Conservation (phyloP, 2,797 vertebrate species). For the Leptatherina wallacei region DNA sequence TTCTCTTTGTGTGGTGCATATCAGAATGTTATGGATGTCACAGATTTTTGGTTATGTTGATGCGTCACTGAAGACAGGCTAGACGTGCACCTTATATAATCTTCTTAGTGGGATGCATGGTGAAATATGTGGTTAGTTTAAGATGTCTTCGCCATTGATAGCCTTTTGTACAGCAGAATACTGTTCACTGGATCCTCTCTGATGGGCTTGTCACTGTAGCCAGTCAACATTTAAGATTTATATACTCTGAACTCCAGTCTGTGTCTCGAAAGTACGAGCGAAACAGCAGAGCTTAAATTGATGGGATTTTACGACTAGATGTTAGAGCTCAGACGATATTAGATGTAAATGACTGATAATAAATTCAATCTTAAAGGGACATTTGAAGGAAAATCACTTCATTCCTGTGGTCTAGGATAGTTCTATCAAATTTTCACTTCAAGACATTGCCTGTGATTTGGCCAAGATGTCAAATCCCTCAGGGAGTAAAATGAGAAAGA, state of each 20-base stretch:
- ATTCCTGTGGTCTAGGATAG: conserved; percentile 57
- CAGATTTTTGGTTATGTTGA: conserved; percentile 19
- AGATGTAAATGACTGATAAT: conserved; percentile 80
- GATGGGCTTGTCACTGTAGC: conserved; percentile 75
- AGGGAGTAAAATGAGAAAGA: conserved; percentile 60
- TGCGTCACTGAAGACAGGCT: conserved; percentile 15
- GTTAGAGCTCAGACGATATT: conserved; percentile 71
- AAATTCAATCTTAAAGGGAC: conserved; percentile 78
- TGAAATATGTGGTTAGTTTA: conserved; percentile 59
- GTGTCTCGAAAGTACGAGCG: conserved; percentile 59
- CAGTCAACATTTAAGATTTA: conserved; percentile 77
- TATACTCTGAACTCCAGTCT: conserved; percentile 59
- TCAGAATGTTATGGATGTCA: conserved; percentile 14
- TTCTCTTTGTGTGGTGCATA: conserved; percentile 21
- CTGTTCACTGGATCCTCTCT: conserved; percentile 70
- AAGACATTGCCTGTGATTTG: conserved; percentile 67
- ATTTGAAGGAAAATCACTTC: conserved; percentile 79
- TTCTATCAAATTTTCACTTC: conserved; percentile 72
- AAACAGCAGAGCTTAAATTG: conserved; percentile 69
- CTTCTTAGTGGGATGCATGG: conserved; percentile 39
- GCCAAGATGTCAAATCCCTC: conserved; percentile 66
- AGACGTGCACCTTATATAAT: conserved; percentile 42
- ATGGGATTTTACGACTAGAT: conserved; percentile 75
- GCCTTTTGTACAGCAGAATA: conserved; percentile 64
- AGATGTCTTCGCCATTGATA: conserved; percentile 54